Conservation (phyloP, 1,140 invertebrate genomes). For the Drosophila grimshawi region DNA sequence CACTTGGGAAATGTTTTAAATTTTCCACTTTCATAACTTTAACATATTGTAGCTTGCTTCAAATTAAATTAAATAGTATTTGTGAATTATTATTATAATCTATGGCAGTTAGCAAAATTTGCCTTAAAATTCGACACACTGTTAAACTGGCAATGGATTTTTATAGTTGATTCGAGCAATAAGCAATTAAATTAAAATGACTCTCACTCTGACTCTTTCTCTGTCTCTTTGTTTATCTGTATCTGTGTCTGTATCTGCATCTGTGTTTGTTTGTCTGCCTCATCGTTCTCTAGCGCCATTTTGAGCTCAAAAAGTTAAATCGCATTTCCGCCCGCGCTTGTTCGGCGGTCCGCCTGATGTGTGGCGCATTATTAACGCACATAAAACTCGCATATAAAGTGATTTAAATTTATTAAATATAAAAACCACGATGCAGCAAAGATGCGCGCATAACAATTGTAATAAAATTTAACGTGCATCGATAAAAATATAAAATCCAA, state of each 20-base stretch:
- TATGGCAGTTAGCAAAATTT: constrained; percentile 5
- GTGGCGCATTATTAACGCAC: constrained; percentile 78
- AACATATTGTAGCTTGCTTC: too few species aligned
- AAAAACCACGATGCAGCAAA: constrained; percentile 65
- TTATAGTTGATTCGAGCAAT: constrained; percentile 35
- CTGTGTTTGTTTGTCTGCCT: background rate
- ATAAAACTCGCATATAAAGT: constrained; percentile 83
- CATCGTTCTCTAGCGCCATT: constrained; percentile 4
- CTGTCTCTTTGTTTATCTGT: background rate
- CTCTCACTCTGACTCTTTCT: background rate
- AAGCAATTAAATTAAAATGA: constrained; percentile 32
- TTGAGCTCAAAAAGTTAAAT: constrained; percentile 11
- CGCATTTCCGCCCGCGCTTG: constrained; percentile 1
- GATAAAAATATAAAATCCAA: constrained; percentile 79
- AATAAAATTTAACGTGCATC: constrained; percentile 83
- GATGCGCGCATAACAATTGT: constrained; percentile 79
- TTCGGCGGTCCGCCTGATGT: background rate
- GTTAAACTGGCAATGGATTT: constrained; percentile 33
- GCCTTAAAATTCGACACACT: constrained; percentile 20
- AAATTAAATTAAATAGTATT: too few species aligned
- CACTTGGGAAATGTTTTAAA: too few species aligned
- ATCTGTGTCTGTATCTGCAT: background rate
- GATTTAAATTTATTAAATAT: constrained; percentile 84
- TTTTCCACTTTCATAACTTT: too few species aligned
- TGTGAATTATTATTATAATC: too few species aligned